Evolutionary conservation across 2,888 invertebrate genomes (phyloP), one percentile per base, ranked within the genome.

Genomic region (Rhorus exstirpatorius): DNA sequence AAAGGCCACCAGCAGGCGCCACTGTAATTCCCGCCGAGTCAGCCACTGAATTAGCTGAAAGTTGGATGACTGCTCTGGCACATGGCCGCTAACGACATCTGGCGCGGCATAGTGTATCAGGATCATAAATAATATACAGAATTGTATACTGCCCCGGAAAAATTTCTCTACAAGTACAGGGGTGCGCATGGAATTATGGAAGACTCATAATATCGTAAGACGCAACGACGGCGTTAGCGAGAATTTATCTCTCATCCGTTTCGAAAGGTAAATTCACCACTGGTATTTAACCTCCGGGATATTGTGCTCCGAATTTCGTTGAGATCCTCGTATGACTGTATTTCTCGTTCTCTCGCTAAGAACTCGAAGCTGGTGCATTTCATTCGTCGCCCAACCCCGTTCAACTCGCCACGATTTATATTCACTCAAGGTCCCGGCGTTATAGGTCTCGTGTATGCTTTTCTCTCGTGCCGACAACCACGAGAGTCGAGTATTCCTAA

Each of bases 281-380:
- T 7, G 80, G 55, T 38, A 65, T 70, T 70, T 51, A 75, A 70
- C 12, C 65, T 17, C 70, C 55, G 12, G 35, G 51, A 80, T 70
- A 75, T 80, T 65, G 63, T 49, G 75, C 67, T 71, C 58, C 51
- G 58, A 65, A 70, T 76, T 74, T 71, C 41, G 49, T 79, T 79
- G 44, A 31, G 31, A 31, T 53, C 60, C 26, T 51, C 21, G 12
- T 35, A 19, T 38, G 12, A 14, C 24, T 35, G 31, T 75, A 44
- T 67, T 19, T 19, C 24, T 44, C 46, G 21, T 65, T 67, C 26
- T 14, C 49, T 58, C 7, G 10, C 38, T 38, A 3, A 19, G 14
- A 24, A 38, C 19, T 4, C 44, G 4, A 17, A 38, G 10, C 17
- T n/a, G 38, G 10, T 44, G 35, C 35, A 74, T 68, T 49, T 60